These are phyloP conservation scores for Megalops cyprinoides DNA, from an alignment of 2,797 vertebrate genomes.

Conservation along the genomic window DNA sequence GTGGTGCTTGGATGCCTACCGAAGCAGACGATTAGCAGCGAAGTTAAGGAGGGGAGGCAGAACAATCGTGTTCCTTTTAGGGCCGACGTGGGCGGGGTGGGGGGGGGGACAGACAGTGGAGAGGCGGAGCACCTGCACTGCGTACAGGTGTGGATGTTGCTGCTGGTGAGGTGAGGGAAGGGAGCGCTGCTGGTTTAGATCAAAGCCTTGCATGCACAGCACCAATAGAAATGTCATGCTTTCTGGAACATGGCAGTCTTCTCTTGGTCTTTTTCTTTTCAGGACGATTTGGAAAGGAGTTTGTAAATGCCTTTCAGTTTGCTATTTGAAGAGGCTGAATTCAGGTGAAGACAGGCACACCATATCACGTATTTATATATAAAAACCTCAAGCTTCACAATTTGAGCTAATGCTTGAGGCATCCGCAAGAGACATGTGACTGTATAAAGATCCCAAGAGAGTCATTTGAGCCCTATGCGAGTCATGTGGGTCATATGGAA, in stretches of 20 bases:
- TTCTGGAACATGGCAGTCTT: neutral
- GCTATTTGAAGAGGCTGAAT: neutral
- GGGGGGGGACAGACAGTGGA: conserved; percentile 12
- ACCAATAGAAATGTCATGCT: neutral
- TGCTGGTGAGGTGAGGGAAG: neutral
- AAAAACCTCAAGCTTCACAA: no score
- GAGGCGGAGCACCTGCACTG: conserved; percentile 1
- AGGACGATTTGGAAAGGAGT: neutral
- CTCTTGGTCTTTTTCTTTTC: neutral
- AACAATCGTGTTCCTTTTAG: neutral
- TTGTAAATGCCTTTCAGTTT: neutral
- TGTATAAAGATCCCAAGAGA: no score
- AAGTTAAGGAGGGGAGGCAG: neutral
- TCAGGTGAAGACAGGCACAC: neutral
- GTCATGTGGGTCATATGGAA: no score
- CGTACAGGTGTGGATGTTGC: neutral
- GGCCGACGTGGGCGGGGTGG: neutral
- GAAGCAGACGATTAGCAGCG: neutral
- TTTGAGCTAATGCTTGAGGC: no score
- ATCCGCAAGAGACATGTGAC: no score
- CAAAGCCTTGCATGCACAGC: neutral
- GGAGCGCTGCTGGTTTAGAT: neutral
- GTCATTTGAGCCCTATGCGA: no score
- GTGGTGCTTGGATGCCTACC: neutral
- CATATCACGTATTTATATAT: neutral